A percentile compares a stretch with the other conserved stretches of the same genome.
Evolutionary conservation across 2,113 vertebrate species (phyloP).

Genomic region (Mellivora capensis): DNA sequence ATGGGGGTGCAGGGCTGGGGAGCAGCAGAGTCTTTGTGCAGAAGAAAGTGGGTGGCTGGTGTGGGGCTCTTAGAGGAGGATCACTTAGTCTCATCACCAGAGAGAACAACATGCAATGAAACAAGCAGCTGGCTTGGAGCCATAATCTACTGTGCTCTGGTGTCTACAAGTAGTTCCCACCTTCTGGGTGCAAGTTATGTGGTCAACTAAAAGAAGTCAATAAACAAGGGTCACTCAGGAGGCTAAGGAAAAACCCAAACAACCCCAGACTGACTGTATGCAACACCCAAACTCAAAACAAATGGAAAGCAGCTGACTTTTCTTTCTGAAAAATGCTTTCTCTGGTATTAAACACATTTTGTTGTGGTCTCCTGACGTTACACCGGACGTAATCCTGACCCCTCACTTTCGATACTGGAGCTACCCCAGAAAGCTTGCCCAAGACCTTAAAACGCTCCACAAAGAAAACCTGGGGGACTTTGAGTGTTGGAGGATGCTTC

Average conservation of each 20-base stretch:
- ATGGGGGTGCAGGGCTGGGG: background rate
- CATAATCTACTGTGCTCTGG: accelerated
- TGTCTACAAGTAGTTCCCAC: accelerated
- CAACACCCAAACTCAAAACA: background rate
- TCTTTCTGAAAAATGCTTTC: background rate
- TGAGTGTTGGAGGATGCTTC: background rate
- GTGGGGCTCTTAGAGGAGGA: background rate
- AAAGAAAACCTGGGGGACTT: background rate
- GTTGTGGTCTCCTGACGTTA: background rate
- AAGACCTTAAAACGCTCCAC: background rate
- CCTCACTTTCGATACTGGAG: background rate
- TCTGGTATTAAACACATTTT: background rate
- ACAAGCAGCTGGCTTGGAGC: accelerated
- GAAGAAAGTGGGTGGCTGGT: background rate
- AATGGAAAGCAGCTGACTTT: background rate
- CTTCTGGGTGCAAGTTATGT: background rate
- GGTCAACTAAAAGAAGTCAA: accelerated
- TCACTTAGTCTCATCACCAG: accelerated
- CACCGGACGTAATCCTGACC: background rate
- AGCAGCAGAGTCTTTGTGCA: no score
- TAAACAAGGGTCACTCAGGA: background rate
- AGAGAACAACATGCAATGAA: accelerated
- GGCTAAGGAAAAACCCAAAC: background rate
- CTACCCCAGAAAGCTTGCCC: background rate
- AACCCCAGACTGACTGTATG: accelerated